A percentile compares a stretch with the other conserved stretches of the same genome.
These are phyloP conservation scores for Colinus virginianus DNA, from an alignment of 2,113 vertebrate genomes.

Conservation along the genomic window DNA sequence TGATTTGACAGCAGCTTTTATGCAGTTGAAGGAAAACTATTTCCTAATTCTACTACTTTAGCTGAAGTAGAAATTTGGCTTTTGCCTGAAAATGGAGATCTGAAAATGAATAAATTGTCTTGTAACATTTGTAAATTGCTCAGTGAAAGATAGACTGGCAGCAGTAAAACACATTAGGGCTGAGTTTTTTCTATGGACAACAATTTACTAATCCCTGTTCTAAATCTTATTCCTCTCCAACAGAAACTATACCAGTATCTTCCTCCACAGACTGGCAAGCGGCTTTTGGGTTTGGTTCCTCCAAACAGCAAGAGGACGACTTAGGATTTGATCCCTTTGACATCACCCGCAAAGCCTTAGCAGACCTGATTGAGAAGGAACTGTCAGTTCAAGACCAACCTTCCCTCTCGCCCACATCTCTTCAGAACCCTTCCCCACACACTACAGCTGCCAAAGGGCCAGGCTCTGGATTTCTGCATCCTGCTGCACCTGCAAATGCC, in stretches of 20 bases:
- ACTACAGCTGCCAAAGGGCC: conserved; percentile 87
- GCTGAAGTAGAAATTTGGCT: background rate
- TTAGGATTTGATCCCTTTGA: conserved; percentile 99
- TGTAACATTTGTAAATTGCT: too few species aligned
- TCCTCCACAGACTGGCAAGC: conserved; percentile 99
- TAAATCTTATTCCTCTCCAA: background rate
- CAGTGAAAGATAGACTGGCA: background rate
- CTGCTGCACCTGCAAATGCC: conserved; percentile 82
- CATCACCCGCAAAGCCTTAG: conserved; percentile 97
- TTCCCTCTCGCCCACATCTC: conserved; percentile 82
- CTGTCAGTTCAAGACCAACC: conserved; percentile 95
- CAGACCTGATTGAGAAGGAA: conserved; percentile 99
- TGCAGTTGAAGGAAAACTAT: background rate
- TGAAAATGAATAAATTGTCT: background rate
- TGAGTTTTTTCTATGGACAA: background rate
- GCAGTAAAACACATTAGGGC: background rate
- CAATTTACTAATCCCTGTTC: background rate
- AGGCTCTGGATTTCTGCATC: conserved; percentile 85
- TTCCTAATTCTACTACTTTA: background rate
- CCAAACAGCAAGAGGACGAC: conserved; percentile 98
- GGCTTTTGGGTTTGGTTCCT: conserved; percentile 98
- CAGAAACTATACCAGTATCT: conserved; percentile 98
- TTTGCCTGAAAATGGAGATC: background rate
- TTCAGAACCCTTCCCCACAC: conserved; percentile 84
- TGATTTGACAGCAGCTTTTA: background rate